Conservation (phyloP, 2,888 invertebrate species). For the Sussaba pulchella region DNA sequence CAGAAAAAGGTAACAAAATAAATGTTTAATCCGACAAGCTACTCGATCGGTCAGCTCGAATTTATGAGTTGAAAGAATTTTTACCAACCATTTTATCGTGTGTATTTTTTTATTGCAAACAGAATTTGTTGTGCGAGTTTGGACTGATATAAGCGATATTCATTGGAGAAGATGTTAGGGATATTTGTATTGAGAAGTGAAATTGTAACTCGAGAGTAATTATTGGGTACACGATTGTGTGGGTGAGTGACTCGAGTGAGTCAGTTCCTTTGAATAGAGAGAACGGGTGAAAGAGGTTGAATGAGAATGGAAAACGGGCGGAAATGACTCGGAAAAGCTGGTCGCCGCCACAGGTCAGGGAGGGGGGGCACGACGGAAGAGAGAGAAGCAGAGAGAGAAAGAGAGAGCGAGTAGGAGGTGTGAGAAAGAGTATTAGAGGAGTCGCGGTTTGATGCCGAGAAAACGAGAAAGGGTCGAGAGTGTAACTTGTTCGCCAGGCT, state of each 20-base stretch:
- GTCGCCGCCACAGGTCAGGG: slow-evolving; percentile 24
- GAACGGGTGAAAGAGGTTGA: slow-evolving; percentile 38
- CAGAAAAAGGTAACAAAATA: no score
- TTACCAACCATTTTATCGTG: no score
- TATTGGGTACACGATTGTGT: slow-evolving; percentile 5
- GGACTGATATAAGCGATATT: no score
- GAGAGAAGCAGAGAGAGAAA: no score
- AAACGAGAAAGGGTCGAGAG: slow-evolving; percentile 69
- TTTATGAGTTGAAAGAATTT: no score
- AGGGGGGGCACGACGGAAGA: neutral
- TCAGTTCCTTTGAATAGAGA: slow-evolving; percentile 26
- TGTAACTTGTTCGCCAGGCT: slow-evolving; percentile 79
- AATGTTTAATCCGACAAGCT: no score
- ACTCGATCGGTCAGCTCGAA: no score
- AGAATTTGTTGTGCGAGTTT: no score
- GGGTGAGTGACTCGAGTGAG: slow-evolving; percentile 47
- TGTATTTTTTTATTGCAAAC: no score
- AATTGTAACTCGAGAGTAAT: neutral
- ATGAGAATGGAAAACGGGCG: slow-evolving; percentile 56
- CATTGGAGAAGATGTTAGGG: no score
- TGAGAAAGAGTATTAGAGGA: slow-evolving; percentile 62
- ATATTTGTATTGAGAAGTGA: neutral
- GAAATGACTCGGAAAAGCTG: slow-evolving; percentile 63
- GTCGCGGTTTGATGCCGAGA: slow-evolving; percentile 48
- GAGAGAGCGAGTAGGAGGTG: slow-evolving; percentile 34